Base-by-base conservation (phyloP, 2,888 invertebrate species). In the Melieria crassipennis region DNA sequence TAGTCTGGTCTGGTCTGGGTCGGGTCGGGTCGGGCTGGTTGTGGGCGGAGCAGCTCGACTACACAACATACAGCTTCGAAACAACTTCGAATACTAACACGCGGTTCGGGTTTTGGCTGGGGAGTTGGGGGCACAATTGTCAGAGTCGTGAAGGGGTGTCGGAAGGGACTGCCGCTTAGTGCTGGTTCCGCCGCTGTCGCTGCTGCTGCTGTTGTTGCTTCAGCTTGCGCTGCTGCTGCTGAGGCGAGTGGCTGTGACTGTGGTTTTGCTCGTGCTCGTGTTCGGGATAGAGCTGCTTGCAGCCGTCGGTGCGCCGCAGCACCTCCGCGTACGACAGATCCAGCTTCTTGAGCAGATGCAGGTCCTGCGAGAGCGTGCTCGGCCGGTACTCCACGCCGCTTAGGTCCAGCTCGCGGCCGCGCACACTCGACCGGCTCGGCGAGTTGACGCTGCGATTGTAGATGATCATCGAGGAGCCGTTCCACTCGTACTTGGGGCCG, bases 311-410 rank as follows among this genome's bases (percentile, higher is more conserved):
- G 83, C 92, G 91, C 76, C 93, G 89, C 75, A 95, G 87, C 30
- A 92, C 95, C 85, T 95, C 95, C 6, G 95, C 95, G 85, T 95
- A 95, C 11, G 94, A 94, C 82, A 93, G 89, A 81, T 95, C 95
- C 66, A 95, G 88, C 81, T 92, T 91, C 83, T 93, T 92, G 72
- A 95, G 87, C 82, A 93, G 93, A 83, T 94, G 92, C 77, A 95
- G 91, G 80, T 94, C 94, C 81, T 94, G 93, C 10, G 94, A 94
- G 6, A 94, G 94, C 7, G 92, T 90, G 85, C 94, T 93, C 4
- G 90, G 89, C 78, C 89, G 89, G 80, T 89, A 91, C 73, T 89
- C 89, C 10, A 84, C 83, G 68, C 78, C 81, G 72, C 78, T 83
- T 64, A 82, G 70, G 62, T 83, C 87, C 70, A 81, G 71, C 47